These are phyloP conservation scores for Myxocyprinus asiaticus DNA, from an alignment of 2,113 vertebrate genomes.

Conservation along the genomic window DNA sequence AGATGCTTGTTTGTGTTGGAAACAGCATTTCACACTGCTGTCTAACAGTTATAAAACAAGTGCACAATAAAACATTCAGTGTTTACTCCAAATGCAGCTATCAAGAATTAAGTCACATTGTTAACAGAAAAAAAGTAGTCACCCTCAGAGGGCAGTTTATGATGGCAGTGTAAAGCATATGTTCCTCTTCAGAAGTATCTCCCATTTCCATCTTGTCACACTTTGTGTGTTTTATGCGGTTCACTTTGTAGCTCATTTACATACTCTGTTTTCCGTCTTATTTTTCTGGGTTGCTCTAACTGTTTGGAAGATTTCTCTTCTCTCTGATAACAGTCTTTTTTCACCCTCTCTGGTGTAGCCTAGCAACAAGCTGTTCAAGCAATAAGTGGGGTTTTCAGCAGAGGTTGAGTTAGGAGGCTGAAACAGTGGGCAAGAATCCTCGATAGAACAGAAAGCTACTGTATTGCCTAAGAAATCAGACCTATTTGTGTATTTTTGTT, in stretches of 20 bases:
- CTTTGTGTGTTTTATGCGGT: slow-evolving; percentile 44
- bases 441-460: slow-evolving; percentile 35
- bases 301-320: slow-evolving; percentile 51
- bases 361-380: slow-evolving; percentile 58
- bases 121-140: background rate
- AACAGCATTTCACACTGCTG: background rate
- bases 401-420: slow-evolving; percentile 34
- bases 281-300: slow-evolving; percentile 49
- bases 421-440: slow-evolving; percentile 42
- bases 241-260: slow-evolving; percentile 47
- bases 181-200: slow-evolving; percentile 13
- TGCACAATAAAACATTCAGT: background rate
- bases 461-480: slow-evolving; percentile 35
- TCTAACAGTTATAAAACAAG: background rate
- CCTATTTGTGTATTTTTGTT: slow-evolving; percentile 40
- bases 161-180: background rate
- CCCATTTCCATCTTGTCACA: slow-evolving; percentile 33
- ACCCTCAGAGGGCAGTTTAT: background rate
- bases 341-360: slow-evolving; percentile 53
- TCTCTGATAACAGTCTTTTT: slow-evolving; percentile 56
- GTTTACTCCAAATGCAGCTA: background rate
- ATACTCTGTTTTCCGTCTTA: slow-evolving; percentile 55
- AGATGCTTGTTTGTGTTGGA: slow-evolving; percentile 32
- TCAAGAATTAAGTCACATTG: slow-evolving; percentile 28
- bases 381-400: slow-evolving; percentile 53